These are phyloP conservation scores for Lipotes vexillifer DNA, from an alignment of 2,113 vertebrate genomes.

Conservation along the genomic window DNA sequence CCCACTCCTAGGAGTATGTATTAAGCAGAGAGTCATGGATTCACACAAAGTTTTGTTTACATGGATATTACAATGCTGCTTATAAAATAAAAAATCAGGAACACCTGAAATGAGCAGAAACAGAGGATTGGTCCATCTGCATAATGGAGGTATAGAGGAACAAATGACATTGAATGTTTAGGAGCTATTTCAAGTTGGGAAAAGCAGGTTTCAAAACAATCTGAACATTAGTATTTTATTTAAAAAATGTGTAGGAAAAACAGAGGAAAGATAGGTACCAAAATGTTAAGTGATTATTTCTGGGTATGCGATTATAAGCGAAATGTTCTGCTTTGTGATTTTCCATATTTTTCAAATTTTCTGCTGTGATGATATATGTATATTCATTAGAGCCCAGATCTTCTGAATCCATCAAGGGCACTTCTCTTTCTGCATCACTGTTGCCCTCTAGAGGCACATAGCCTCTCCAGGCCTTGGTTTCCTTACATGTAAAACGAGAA, in stretches of 20 bases:
- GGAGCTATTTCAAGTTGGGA: no score
- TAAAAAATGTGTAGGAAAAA: background rate
- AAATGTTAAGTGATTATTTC: background rate
- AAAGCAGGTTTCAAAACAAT: background rate
- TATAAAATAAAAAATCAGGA: background rate
- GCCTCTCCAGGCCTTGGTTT: background rate
- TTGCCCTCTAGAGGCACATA: accelerated
- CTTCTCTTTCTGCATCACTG: background rate
- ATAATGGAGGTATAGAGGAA: background rate
- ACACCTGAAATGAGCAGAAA: background rate
- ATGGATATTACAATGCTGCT: background rate
- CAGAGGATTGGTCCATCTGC: background rate
- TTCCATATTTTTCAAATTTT: background rate
- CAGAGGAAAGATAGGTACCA: background rate
- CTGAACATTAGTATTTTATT: background rate
- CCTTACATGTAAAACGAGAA: background rate
- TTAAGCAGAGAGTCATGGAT: background rate
- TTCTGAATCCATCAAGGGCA: background rate
- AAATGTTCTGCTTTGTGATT: background rate
- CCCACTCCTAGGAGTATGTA: background rate
- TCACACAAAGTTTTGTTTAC: background rate
- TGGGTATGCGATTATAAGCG: background rate
- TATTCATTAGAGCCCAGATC: background rate
- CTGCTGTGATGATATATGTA: no score
- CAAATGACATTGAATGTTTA: background rate